phyloP scores from a whole-genome alignment of 2,888 invertebrate species.

The Phragmatobia fuliginosa region DNA sequence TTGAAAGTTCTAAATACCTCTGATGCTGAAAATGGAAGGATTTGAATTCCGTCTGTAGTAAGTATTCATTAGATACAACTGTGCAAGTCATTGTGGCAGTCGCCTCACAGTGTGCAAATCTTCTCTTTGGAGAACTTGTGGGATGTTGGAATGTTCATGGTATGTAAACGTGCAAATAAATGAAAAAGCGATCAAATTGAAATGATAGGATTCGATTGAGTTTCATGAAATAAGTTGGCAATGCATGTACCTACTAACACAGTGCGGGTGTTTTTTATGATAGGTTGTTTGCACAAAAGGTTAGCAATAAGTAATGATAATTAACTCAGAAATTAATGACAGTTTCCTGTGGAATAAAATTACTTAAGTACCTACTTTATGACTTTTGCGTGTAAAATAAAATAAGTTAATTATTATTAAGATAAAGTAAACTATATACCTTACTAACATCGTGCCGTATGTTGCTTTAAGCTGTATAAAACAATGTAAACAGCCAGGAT shows the following conservation, averaged over 20 bases:
- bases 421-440: neutral
- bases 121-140: neutral
- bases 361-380: neutral
- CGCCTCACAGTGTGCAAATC: neutral
- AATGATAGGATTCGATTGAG: neutral
- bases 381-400: neutral
- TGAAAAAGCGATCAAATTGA: neutral
- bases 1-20: neutral
- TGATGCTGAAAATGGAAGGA: neutral
- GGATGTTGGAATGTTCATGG: neutral
- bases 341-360: no score
- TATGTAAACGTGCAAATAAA: neutral
- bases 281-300: no score
- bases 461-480: conserved; percentile 34
- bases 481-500: conserved; percentile 59
- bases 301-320: no score
- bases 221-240: neutral
- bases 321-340: neutral
- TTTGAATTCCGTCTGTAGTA: no score
- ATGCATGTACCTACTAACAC: neutral
- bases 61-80: neutral
- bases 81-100: neutral
- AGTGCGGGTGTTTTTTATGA: neutral
- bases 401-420: neutral
- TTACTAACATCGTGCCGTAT: neutral